Evolutionary conservation across 2,888 invertebrate species (phyloP).

Genomic region (Syrphus vitripennis): DNA sequence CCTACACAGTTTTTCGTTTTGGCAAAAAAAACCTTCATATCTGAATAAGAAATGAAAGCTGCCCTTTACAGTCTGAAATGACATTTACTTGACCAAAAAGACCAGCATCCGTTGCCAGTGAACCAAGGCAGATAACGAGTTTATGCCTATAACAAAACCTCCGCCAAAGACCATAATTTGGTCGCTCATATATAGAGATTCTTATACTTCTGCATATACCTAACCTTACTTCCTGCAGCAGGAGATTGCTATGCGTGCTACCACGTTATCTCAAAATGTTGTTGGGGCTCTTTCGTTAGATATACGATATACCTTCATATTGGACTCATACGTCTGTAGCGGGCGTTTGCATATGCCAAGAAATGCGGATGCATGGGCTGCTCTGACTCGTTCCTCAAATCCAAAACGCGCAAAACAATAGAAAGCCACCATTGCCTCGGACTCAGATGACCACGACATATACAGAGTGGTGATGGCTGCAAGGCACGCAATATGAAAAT

Average conservation of each 20-base stretch:
- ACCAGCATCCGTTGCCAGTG: slow-evolving; percentile 54
- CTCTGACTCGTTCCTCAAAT: slow-evolving; percentile 68
- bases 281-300: neutral
- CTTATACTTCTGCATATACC: neutral
- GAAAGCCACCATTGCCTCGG: slow-evolving; percentile 51
- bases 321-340: slow-evolving; percentile 43
- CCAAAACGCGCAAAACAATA: slow-evolving; percentile 66
- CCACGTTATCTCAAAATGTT: slow-evolving; percentile 58
- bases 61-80: slow-evolving; percentile 30
- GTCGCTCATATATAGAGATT: slow-evolving; percentile 59
- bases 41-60: slow-evolving; percentile 45
- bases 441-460: slow-evolving; percentile 45
- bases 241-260: slow-evolving; percentile 65
- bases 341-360: slow-evolving; percentile 66
- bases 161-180: slow-evolving; percentile 69
- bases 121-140: slow-evolving; percentile 55
- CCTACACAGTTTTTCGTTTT: neutral
- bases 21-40: slow-evolving; percentile 8
- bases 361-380: slow-evolving; percentile 75
- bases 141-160: slow-evolving; percentile 53
- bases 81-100: slow-evolving; percentile 53
- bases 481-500: slow-evolving; percentile 80
- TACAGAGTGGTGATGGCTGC: slow-evolving; percentile 75
- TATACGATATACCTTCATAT: neutral
- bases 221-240: slow-evolving; percentile 2